These are phyloP conservation scores for Cantharis rustica DNA, from an alignment of 2,888 invertebrate species.

Conservation along the genomic window DNA sequence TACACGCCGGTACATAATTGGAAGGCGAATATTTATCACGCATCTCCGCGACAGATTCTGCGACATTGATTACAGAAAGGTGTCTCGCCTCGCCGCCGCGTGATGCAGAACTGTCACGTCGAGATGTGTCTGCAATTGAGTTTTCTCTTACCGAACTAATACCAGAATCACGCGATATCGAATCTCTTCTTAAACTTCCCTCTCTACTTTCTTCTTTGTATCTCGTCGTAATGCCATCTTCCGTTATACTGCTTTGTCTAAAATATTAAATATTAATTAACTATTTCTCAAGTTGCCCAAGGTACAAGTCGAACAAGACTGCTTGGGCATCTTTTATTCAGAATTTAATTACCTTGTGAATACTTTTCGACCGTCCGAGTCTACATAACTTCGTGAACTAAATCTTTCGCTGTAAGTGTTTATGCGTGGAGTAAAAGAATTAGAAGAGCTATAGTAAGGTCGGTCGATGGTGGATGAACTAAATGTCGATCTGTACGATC, in stretches of 20 bases:
- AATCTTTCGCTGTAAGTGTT: conserved; percentile 60
- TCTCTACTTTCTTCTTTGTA: conserved; percentile 56
- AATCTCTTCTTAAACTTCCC: conserved; percentile 46
- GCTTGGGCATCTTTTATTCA: neutral
- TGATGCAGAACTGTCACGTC: conserved; percentile 60
- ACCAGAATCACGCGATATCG: conserved; percentile 46
- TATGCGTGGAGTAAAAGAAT: conserved; percentile 54
- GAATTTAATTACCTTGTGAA: conserved; percentile 48
- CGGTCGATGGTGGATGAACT: conserved; percentile 60
- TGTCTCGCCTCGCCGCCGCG: conserved; percentile 19
- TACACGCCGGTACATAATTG: conserved; percentile 68
- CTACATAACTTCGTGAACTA: conserved; percentile 60
- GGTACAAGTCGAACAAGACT: neutral
- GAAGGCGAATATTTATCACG: conserved; percentile 78
- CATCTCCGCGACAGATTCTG: conserved; percentile 64
- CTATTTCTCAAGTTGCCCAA: neutral
- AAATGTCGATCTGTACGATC: conserved; percentile 58
- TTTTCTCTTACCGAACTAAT: conserved; percentile 50
- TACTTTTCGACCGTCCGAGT: conserved; percentile 61
- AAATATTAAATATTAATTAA: conserved; percentile 5
- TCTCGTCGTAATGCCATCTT: conserved; percentile 55
- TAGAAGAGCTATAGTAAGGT: conserved; percentile 60
- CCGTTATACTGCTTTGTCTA: conserved; percentile 54
- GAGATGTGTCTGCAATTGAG: conserved; percentile 55
- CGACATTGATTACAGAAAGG: conserved; percentile 43